Conservation (phyloP, 1,140 invertebrate species). For the Lutraria rhynchaena region DNA sequence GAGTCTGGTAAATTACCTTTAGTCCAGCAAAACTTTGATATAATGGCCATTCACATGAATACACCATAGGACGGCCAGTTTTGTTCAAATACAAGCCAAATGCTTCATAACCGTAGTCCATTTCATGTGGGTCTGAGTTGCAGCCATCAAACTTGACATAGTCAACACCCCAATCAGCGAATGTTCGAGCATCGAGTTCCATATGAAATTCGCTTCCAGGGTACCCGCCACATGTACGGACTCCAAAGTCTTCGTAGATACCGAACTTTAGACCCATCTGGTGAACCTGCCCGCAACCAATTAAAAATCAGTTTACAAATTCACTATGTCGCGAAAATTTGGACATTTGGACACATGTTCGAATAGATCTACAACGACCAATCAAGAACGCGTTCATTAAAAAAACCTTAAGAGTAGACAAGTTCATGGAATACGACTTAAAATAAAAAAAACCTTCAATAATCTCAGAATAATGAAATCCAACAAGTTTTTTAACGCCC, state of each 20-base stretch:
- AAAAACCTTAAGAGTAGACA: too few species aligned
- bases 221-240: slow-evolving; percentile 95
- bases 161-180: slow-evolving; percentile 97
- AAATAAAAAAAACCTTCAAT: too few species aligned
- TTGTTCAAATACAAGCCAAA: slow-evolving; percentile 93
- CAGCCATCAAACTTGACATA: slow-evolving; percentile 98
- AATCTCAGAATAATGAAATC: too few species aligned
- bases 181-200: slow-evolving; percentile 92
- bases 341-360: too few species aligned
- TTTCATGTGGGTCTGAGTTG: slow-evolving; percentile 87
- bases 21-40: slow-evolving; percentile 45
- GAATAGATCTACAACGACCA: too few species aligned
- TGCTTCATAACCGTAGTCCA: slow-evolving; percentile 89
- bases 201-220: slow-evolving; percentile 94
- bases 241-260: slow-evolving; percentile 98
- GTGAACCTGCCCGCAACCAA: slow-evolving; percentile 96
- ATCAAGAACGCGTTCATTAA: too few species aligned
- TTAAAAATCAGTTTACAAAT: too few species aligned
- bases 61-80: slow-evolving; percentile 95
- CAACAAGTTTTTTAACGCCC: too few species aligned
- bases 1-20: too few species aligned
- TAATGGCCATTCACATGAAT: slow-evolving; percentile 86
- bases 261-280: slow-evolving; percentile 96
- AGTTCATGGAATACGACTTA: too few species aligned
- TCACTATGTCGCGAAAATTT: too few species aligned